phyloP scores from a whole-genome alignment of 1,140 invertebrate species.

The Drosophila tristis region DNA sequence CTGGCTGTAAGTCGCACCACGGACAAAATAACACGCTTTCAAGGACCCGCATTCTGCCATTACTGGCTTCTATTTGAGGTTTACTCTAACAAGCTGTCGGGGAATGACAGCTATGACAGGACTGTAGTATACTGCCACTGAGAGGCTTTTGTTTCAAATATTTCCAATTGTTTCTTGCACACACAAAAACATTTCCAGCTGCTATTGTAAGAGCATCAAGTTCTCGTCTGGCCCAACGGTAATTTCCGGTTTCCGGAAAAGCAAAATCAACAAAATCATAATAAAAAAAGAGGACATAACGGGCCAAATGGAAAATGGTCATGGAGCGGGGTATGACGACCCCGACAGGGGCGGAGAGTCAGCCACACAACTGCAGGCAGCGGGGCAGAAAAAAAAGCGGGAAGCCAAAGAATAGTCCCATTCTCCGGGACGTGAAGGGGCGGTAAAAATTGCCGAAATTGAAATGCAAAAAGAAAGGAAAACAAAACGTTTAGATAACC shows the following conservation, averaged over 20 bases:
- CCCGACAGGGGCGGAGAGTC: background rate
- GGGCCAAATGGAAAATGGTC: conserved; percentile 53
- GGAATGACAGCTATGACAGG: too few species aligned
- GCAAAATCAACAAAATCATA: conserved; percentile 78
- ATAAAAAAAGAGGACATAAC: conserved; percentile 67
- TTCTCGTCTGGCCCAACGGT: conserved; percentile 4
- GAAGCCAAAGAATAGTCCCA: conserved; percentile 13
- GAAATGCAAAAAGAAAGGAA: conserved; percentile 70
- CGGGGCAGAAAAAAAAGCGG: conserved; percentile 18
- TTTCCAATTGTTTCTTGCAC: too few species aligned
- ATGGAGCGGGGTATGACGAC: conserved; percentile 1
- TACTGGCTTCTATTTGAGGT: background rate
- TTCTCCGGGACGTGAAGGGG: background rate
- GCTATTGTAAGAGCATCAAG: conserved; percentile 30
- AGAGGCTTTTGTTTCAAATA: too few species aligned
- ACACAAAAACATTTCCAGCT: too few species aligned
- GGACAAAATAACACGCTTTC: conserved; percentile 9
- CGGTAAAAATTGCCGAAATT: conserved; percentile 51
- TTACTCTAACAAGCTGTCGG: background rate
- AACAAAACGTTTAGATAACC: conserved; percentile 77
- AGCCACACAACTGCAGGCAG: conserved; percentile 14
- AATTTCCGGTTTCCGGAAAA: conserved; percentile 59
- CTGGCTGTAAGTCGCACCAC: background rate
- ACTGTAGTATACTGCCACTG: too few species aligned
- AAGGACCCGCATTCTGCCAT: background rate